Conservation (phyloP, 2,113 vertebrate species). For the Scolopax mira region DNA sequence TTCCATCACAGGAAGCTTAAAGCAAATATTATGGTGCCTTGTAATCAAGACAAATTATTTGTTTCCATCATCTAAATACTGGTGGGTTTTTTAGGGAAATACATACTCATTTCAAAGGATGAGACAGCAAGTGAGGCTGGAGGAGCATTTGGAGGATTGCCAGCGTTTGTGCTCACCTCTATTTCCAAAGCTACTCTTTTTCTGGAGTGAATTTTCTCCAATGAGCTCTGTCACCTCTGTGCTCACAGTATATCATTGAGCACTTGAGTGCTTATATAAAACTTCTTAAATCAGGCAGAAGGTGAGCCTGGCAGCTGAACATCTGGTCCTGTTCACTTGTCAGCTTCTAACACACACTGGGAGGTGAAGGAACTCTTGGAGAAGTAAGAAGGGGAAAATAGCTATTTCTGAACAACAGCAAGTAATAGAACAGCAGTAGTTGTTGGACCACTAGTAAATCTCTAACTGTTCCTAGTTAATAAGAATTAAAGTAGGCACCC, state of each 20-base stretch:
- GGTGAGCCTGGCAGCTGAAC: conserved; percentile 9
- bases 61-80: not conserved
- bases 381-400: not conserved
- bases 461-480: not conserved
- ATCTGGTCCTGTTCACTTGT: conserved; percentile 14
- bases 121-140: conserved; percentile 22
- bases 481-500: not conserved
- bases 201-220: not conserved
- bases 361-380: conserved; percentile 2
- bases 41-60: conserved; percentile 19
- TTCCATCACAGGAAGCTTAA: conserved; percentile 7
- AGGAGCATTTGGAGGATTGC: not conserved
- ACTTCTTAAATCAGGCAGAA: not conserved
- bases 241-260: not conserved
- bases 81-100: rapidly evolving
- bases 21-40: conserved; percentile 24
- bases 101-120: conserved; percentile 3
- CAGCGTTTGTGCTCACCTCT: not conserved
- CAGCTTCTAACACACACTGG: not conserved
- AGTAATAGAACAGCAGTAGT: rapidly evolving
- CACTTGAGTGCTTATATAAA: conserved; percentile 11
- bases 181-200: not conserved
- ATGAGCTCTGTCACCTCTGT: not conserved
- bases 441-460: not conserved
- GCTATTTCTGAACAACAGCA: not conserved